phyloP scores from a whole-genome alignment of 2,888 invertebrate genomes.

The Amblyjoppa fuscipennis region DNA sequence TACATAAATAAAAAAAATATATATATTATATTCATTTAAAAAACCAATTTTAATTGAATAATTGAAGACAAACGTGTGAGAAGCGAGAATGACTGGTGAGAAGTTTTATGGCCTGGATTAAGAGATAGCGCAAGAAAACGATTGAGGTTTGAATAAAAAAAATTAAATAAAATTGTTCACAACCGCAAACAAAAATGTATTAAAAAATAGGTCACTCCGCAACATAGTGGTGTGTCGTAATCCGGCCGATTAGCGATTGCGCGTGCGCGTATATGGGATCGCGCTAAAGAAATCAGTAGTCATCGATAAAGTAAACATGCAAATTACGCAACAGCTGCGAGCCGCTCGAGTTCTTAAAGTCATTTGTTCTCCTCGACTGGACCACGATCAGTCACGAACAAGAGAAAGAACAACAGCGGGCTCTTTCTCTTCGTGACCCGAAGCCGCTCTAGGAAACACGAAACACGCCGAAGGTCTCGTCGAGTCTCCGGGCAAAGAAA shows the following conservation, averaged over 20 bases:
- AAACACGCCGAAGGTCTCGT: conserved; percentile 45
- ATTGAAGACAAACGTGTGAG: conserved; percentile 40
- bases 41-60: conserved; percentile 2
- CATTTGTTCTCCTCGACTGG: conserved; percentile 56
- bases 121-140: conserved; percentile 12
- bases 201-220: background rate
- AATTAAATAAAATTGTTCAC: conserved; percentile 11
- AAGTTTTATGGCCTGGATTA: background rate
- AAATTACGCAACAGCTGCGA: conserved; percentile 53
- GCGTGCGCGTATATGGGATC: conserved; percentile 9
- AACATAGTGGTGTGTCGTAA: conserved; percentile 17
- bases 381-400: conserved; percentile 60
- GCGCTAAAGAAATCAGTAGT: conserved; percentile 49
- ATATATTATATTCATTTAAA: background rate
- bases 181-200: conserved; percentile 24
- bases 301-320: conserved; percentile 58
- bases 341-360: conserved; percentile 29
- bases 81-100: background rate
- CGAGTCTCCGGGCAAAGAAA: conserved; percentile 54
- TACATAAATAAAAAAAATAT: background rate
- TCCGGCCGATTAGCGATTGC: conserved; percentile 44
- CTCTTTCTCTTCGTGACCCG: conserved; percentile 55
- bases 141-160: background rate
- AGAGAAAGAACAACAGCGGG: conserved; percentile 45
- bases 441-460: conserved; percentile 11